Percentiles rank a stretch among this genome's conserved stretches.
Conservation (phyloP, 2,888 invertebrate species). For the Calameuta idolon region DNA sequence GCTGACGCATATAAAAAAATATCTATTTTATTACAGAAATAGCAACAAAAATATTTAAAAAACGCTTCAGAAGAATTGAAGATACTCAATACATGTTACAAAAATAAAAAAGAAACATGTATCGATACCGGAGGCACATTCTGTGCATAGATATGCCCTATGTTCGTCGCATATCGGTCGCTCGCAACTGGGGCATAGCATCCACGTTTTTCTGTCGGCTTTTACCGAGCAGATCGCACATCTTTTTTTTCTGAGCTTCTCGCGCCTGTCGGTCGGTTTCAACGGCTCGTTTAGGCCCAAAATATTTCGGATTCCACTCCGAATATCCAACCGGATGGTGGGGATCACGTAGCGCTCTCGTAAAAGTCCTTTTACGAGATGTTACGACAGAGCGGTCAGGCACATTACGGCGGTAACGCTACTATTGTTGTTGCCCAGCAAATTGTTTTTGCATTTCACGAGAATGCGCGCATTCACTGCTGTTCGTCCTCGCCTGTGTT, state of each 20-base stretch:
- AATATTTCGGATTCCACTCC: slow-evolving; percentile 2
- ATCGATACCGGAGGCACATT: slow-evolving; percentile 11
- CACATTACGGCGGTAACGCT: slow-evolving; percentile 6
- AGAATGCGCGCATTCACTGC: slow-evolving; percentile 26
- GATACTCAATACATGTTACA: slow-evolving; percentile 4
- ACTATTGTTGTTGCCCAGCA: background rate
- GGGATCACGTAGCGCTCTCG: background rate
- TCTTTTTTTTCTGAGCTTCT: too few relatives aligned
- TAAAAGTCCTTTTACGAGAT: background rate
- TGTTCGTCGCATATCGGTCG: slow-evolving; percentile 15
- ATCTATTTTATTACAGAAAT: too few relatives aligned
- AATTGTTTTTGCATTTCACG: background rate
- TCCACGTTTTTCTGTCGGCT: background rate
- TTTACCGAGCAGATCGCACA: too few relatives aligned
- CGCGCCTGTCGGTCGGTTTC: slow-evolving; percentile 3
- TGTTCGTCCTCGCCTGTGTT: too few relatives aligned
- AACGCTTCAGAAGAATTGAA: slow-evolving; percentile 2
- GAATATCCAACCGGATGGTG: slow-evolving; percentile 5
- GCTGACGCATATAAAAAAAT: background rate
- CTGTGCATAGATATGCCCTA: slow-evolving; percentile 8
- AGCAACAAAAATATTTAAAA: slow-evolving; percentile 3
- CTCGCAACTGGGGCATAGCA: slow-evolving; percentile 3
- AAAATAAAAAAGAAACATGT: slow-evolving; percentile 1
- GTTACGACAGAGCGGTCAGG: background rate
- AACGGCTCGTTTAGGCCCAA: slow-evolving; percentile 4